Conservation (phyloP, 2,113 vertebrate genomes). For the Callipepla squamata region DNA sequence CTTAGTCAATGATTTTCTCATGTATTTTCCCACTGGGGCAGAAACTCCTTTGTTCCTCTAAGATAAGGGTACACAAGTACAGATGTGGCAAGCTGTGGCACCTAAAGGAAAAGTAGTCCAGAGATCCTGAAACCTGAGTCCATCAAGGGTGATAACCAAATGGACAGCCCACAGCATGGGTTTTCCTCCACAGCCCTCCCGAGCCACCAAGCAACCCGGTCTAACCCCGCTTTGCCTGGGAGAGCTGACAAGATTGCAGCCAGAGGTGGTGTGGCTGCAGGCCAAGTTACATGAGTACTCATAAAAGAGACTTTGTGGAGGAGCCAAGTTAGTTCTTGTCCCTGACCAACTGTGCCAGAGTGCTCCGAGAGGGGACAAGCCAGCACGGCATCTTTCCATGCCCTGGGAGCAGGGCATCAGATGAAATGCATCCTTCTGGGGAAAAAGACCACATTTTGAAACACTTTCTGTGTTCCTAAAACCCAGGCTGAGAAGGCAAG, state of each 20-base stretch:
- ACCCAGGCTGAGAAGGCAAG: neutral
- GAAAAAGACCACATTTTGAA: neutral
- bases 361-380: constrained; percentile 12
- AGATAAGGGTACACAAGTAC: neutral
- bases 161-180: neutral
- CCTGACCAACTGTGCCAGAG: constrained; percentile 44
- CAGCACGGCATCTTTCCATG: constrained; percentile 53
- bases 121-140: neutral
- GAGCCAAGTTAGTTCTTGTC: constrained; percentile 65
- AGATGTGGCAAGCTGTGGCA: neutral
- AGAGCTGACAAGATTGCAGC: constrained; percentile 63
- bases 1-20: neutral
- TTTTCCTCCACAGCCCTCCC: neutral
- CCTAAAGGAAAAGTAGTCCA: neutral
- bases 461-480: neutral
- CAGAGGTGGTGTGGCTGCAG: constrained; percentile 51
- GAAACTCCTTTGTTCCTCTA: neutral
- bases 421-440: constrained; percentile 14
- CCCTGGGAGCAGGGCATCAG: neutral
- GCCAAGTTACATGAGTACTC: constrained; percentile 66
- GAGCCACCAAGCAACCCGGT: constrained; percentile 24
- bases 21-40: neutral
- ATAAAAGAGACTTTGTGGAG: constrained; percentile 72
- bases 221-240: constrained; percentile 42
- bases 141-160: neutral